Evolutionary conservation across 1,140 invertebrate genomes (phyloP).

Genomic region (Holotrichia oblita): DNA sequence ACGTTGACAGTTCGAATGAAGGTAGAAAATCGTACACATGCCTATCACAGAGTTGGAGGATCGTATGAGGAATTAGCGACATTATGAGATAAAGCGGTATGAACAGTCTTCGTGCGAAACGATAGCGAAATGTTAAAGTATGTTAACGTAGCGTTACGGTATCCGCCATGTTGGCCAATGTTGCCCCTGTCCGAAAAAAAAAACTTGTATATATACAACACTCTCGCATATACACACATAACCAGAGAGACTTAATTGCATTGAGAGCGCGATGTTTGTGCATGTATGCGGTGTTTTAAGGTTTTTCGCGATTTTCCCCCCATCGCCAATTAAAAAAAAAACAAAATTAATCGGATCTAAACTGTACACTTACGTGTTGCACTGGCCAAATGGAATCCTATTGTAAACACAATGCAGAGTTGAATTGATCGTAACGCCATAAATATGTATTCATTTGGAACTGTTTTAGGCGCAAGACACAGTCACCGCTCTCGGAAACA

Average conservation of each 20-base stretch:
- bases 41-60: not conserved
- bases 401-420: constrained; percentile 53
- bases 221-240: not conserved
- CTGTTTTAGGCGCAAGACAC: constrained; percentile 41
- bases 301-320: constrained; percentile 33
- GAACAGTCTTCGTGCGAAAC: not conserved
- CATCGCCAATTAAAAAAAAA: no score
- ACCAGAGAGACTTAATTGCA: not conserved
- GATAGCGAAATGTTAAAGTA: not conserved
- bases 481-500: constrained; percentile 33
- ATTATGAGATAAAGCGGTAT: not conserved
- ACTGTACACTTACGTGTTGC: constrained; percentile 46
- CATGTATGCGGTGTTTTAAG: not conserved
- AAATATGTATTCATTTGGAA: constrained; percentile 54
- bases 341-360: no score
- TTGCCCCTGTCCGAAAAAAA: constrained; percentile 28
- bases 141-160: constrained; percentile 28
- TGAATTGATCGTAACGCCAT: constrained; percentile 53
- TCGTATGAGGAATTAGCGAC: not conserved
- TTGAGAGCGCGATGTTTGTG: not conserved
- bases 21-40: not conserved
- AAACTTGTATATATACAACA: constrained; percentile 41
- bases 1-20: constrained; percentile 20
- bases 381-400: constrained; percentile 49
- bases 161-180: constrained; percentile 44